Evolutionary conservation across 2,888 invertebrate species (phyloP).

Genomic region (Mesoligia furuncula): DNA sequence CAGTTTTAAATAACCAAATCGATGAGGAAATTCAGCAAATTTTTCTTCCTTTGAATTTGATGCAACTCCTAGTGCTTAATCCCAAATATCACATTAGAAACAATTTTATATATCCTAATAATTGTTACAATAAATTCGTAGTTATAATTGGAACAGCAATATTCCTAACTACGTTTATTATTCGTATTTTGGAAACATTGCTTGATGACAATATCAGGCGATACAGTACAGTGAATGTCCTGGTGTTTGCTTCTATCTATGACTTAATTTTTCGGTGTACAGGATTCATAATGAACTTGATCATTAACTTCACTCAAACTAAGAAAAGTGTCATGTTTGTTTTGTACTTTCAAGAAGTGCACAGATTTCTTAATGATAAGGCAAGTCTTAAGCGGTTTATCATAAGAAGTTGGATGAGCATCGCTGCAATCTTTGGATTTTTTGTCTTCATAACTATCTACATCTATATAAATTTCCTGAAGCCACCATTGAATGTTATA

Average conservation of each 20-base stretch:
- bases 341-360: conserved; percentile 34
- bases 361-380: conserved; percentile 23
- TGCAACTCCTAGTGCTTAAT: conserved; percentile 19
- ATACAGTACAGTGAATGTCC: background rate
- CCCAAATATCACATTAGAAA: conserved; percentile 13
- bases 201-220: conserved; percentile 10
- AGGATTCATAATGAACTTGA: conserved; percentile 25
- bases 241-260: conserved; percentile 19
- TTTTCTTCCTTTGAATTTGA: conserved; percentile 16
- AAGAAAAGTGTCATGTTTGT: conserved; percentile 13
- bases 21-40: conserved; percentile 18
- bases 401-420: conserved; percentile 12
- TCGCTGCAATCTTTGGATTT: conserved; percentile 1
- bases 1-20: background rate
- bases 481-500: conserved; percentile 15
- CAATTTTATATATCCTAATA: conserved; percentile 7
- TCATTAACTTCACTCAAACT: background rate
- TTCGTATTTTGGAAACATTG: conserved; percentile 10
- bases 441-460: background rate
- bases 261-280: background rate
- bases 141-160: background rate
- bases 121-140: background rate
- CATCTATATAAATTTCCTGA: background rate
- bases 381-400: background rate
- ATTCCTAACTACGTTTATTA: background rate